phyloP scores from a whole-genome alignment of 2,888 invertebrate genomes.

The Gymnoscelis rufifasciata region DNA sequence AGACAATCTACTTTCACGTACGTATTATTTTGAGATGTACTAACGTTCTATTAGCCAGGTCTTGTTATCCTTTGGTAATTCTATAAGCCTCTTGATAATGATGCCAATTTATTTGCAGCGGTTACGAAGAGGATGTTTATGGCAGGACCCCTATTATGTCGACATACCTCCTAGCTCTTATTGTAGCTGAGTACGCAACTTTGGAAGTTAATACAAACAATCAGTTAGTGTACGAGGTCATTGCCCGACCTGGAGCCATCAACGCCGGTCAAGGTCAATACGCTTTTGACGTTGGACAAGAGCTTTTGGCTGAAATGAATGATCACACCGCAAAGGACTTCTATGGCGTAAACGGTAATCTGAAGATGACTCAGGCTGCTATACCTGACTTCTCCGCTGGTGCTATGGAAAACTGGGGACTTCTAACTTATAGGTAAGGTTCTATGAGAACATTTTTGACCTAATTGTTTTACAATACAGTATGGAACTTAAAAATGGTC shows the following conservation, averaged over 20 bases:
- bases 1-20: conserved; percentile 31
- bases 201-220: conserved; percentile 9
- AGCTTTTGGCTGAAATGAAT: conserved; percentile 70
- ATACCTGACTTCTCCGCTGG: conserved; percentile 88
- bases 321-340: conserved; percentile 75
- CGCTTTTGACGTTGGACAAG: conserved; percentile 60
- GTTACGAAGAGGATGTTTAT: conserved; percentile 52
- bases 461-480: too few relatives aligned
- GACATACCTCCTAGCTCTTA: conserved; percentile 84
- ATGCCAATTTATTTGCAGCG: conserved; percentile 38
- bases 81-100: too few relatives aligned
- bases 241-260: conserved; percentile 66
- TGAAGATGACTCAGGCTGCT: conserved; percentile 84
- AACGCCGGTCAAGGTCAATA: conserved; percentile 53
- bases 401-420: conserved; percentile 93
- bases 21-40: conserved; percentile 29
- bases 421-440: conserved; percentile 84
- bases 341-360: conserved; percentile 60
- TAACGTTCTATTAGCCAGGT: too few relatives aligned
- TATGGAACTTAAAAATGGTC: too few relatives aligned
- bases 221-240: conserved; percentile 54
- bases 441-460: too few relatives aligned
- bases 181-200: conserved; percentile 79
- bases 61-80: neutral
- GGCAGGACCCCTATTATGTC: conserved; percentile 75